Percentiles rank a stretch among this genome's conserved stretches.
phyloP scores from a whole-genome alignment of 2,888 invertebrate genomes.

The Drosophila histrio region DNA sequence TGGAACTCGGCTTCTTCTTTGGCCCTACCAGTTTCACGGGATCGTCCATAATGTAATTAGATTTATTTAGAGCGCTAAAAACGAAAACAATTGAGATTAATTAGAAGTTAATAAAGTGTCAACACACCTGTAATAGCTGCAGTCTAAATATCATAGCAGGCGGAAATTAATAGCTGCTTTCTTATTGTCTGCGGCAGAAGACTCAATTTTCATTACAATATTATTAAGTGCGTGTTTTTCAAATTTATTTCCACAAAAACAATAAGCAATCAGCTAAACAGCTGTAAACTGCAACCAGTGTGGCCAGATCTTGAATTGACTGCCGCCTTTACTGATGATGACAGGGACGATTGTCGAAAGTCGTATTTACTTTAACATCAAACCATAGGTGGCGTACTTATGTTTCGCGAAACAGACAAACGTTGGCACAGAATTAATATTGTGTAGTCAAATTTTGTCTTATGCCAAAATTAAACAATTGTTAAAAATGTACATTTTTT shows the following conservation, averaged over 20 bases:
- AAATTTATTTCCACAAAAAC: conserved; percentile 2
- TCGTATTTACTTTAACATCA: no score
- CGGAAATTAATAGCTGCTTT: neutral
- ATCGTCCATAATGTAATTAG: conserved; percentile 24
- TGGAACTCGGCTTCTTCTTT: conserved; percentile 12
- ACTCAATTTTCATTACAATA: neutral
- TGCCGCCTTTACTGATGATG: no score
- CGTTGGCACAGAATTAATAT: no score
- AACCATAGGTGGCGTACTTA: no score
- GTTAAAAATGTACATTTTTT: no score
- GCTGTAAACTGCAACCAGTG: conserved; percentile 18
- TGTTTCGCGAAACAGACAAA: no score
- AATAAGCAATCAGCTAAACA: conserved; percentile 7
- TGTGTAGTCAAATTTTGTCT: no score
- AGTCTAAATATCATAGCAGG: neutral
- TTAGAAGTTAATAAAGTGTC: neutral
- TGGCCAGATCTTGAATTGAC: no score
- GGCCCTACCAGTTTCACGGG: conserved; percentile 1
- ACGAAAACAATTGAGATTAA: neutral
- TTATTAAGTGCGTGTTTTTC: neutral
- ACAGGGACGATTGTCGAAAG: no score
- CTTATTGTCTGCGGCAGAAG: neutral
- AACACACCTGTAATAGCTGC: neutral
- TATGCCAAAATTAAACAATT: no score
- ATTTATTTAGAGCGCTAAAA: neutral